Evolutionary conservation across 1,140 invertebrate genomes (phyloP).

Genomic region (Pinna nobilis): DNA sequence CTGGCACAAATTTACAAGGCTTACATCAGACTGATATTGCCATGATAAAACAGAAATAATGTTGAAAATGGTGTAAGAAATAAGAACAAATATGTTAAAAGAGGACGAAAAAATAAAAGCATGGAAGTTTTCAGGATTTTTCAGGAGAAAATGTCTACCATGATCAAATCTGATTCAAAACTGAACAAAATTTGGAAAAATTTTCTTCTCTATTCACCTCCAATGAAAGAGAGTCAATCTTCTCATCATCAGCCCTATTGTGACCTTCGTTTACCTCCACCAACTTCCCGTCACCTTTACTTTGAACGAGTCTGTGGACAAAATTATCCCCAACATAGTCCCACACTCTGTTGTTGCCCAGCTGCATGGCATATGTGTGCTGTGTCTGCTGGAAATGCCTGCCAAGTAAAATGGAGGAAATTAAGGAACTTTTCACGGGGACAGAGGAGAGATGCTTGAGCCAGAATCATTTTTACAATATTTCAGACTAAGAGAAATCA

Average conservation of each 20-base stretch:
- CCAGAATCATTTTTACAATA: too few species aligned
- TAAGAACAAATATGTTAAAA: too few species aligned
- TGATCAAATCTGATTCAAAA: not conserved
- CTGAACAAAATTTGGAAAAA: not conserved
- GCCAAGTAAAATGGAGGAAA: conserved; percentile 54
- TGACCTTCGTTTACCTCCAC: conserved; percentile 81
- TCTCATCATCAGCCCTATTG: conserved; percentile 81
- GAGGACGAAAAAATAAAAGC: too few species aligned
- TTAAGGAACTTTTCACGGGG: too few species aligned
- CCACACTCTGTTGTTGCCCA: conserved; percentile 97
- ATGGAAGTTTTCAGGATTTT: too few species aligned
- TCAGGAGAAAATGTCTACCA: too few species aligned
- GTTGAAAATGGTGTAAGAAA: too few species aligned
- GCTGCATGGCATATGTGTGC: conserved; percentile 97
- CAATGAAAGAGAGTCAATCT: conserved; percentile 93
- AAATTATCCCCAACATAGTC: conserved; percentile 99
- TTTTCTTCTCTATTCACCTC: conserved; percentile 73
- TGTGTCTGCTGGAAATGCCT: conserved; percentile 96
- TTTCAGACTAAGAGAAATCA: too few species aligned
- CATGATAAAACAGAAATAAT: too few species aligned
- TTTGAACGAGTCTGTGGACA: conserved; percentile 96
- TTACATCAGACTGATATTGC: too few species aligned
- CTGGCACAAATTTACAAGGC: too few species aligned
- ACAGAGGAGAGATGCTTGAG: too few species aligned
- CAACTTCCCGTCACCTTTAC: conserved; percentile 97